Evolutionary conservation across 64 coral and sea anemone species (phyloP).

Genomic region (Montipora foliosa): DNA sequence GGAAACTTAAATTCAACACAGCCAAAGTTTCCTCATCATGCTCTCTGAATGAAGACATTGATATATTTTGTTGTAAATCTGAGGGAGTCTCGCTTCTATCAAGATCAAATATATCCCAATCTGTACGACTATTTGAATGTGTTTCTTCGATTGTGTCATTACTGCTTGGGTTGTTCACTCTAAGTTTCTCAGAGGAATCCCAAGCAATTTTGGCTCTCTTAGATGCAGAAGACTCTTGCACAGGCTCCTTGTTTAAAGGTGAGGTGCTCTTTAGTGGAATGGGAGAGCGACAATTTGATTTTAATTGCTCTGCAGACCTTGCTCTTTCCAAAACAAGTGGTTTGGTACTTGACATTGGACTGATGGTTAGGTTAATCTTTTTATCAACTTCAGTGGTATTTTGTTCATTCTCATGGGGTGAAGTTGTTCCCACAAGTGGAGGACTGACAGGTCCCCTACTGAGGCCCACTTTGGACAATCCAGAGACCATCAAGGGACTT

Average conservation of each 20-base stretch:
- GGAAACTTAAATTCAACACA: conserved; percentile 82
- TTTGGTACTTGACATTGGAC: conserved; percentile 41
- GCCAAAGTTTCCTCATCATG: conserved; percentile 78
- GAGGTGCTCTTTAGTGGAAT: conserved; percentile 38
- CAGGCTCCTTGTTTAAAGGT: conserved; percentile 8
- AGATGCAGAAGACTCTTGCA: conserved; percentile 54
- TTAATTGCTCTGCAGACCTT: conserved; percentile 65
- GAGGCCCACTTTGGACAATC: not conserved
- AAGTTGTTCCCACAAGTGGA: conserved; percentile 15
- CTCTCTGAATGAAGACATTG: conserved; percentile 72
- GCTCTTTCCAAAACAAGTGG: conserved; percentile 58
- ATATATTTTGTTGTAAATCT: conserved; percentile 16
- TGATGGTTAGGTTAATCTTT: conserved; percentile 50
- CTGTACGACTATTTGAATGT: conserved; percentile 57
- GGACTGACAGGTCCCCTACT: conserved; percentile 41
- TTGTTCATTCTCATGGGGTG: conserved; percentile 31
- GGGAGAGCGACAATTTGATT: conserved; percentile 25
- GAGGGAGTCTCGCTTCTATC: conserved; percentile 5
- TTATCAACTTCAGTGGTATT: conserved; percentile 26
- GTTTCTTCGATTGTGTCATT: conserved; percentile 10
- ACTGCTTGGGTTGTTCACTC: not conserved
- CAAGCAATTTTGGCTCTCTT: conserved; percentile 83
- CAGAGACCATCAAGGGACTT: conserved; percentile 10
- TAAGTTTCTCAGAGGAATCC: conserved; percentile 20
- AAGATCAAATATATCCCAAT: conserved; percentile 6